These are phyloP conservation scores for Brachyopa scutellaris DNA, from an alignment of 2,888 invertebrate genomes.

Conservation along the genomic window DNA sequence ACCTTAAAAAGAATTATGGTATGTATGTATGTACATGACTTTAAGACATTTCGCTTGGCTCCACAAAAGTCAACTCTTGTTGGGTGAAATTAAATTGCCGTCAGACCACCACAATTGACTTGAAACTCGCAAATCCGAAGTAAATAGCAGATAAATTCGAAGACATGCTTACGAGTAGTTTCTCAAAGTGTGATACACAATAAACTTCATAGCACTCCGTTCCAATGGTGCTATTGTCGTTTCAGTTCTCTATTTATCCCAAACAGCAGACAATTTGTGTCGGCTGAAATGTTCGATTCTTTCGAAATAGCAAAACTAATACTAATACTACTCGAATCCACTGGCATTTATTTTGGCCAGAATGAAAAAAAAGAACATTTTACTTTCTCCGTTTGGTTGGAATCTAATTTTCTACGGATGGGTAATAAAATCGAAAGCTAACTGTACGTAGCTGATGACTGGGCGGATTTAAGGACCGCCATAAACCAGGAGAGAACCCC, in stretches of 20 bases:
- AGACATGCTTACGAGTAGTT: no score
- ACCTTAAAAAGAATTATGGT: no score
- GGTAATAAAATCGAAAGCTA: slow-evolving; percentile 24
- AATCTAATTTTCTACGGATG: slow-evolving; percentile 49
- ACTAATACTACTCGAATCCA: slow-evolving; percentile 36
- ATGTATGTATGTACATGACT: no score
- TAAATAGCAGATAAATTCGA: no score
- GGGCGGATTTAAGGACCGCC: slow-evolving; percentile 37
- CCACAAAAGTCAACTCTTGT: no score
- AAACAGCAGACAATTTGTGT: slow-evolving; percentile 32
- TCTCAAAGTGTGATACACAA: no score
- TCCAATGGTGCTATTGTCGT: no score
- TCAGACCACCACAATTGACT: no score
- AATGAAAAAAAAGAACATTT: slow-evolving; percentile 18
- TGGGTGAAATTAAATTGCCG: no score
- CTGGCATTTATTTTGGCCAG: slow-evolving; percentile 15
- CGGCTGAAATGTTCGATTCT: slow-evolving; percentile 19
- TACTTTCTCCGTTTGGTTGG: not conserved
- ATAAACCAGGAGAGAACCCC: slow-evolving; percentile 36
- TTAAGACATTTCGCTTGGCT: no score
- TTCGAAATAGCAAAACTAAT: slow-evolving; percentile 8
- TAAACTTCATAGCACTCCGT: slow-evolving; percentile 23
- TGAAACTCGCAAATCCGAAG: no score
- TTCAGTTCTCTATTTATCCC: not conserved
- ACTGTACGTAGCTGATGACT: not conserved